Evolutionary conservation across 2,113 vertebrate species (phyloP).

Genomic region (Macaca nemestrina): DNA sequence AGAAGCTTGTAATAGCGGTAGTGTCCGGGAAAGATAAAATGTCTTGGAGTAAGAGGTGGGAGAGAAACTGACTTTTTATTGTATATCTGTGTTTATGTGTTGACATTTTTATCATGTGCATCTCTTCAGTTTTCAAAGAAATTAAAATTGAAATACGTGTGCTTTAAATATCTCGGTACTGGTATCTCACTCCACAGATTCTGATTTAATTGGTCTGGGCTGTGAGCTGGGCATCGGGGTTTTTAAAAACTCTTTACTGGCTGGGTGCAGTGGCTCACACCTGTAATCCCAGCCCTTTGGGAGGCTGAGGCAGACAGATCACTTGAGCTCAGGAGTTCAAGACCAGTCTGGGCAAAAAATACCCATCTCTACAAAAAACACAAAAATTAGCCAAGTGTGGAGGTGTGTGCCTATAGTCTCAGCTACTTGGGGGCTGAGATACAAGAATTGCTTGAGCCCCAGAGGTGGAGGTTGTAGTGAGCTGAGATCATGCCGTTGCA

Average conservation of each 20-base stretch:
- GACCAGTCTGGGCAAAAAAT: too few species aligned
- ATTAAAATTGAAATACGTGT: neutral
- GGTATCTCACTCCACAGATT: neutral
- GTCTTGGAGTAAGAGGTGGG: neutral
- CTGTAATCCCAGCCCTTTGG: too few species aligned
- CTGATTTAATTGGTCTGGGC: neutral
- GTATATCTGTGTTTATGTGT: neutral
- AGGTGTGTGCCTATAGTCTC: too few species aligned
- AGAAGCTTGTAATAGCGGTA: neutral
- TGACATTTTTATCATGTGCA: neutral
- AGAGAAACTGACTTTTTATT: neutral
- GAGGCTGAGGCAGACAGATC: too few species aligned
- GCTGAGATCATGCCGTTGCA: too few species aligned
- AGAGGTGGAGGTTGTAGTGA: too few species aligned
- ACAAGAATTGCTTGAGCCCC: too few species aligned
- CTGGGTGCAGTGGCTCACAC: too few species aligned
- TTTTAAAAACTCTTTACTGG: neutral
- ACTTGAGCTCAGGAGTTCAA: too few species aligned
- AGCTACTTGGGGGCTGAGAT: too few species aligned
- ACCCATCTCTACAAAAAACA: too few species aligned
- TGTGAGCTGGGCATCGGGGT: neutral
- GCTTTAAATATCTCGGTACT: neutral
- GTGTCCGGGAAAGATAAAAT: neutral
- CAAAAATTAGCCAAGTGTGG: too few species aligned
- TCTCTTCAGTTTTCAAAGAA: conserved; percentile 18